These are phyloP conservation scores for Odontesthes bonariensis DNA, from an alignment of 2,113 vertebrate species.

Conservation along the genomic window DNA sequence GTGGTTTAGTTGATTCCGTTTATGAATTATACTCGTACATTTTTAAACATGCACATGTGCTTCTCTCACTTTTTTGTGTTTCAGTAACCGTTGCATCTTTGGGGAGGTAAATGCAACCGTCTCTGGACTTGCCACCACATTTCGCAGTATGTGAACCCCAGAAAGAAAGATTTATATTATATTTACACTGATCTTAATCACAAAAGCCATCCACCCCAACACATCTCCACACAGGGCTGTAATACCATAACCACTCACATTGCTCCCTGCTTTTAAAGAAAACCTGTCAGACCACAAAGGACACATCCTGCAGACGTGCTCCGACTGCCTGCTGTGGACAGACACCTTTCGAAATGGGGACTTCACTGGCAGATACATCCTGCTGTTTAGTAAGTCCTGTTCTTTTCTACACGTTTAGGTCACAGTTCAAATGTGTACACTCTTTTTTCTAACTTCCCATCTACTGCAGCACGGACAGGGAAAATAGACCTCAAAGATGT, in stretches of 20 bases:
- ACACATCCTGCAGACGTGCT: constrained; percentile 71
- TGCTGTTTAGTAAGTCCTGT: constrained; percentile 75
- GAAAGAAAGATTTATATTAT: background rate
- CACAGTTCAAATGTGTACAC: background rate
- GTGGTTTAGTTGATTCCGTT: background rate
- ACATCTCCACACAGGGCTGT: background rate
- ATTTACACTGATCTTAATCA: background rate
- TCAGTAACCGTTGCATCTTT: constrained; percentile 67
- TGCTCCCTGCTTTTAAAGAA: constrained; percentile 46
- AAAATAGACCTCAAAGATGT: constrained; percentile 59
- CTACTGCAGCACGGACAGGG: constrained; percentile 70
- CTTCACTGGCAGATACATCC: constrained; percentile 67
- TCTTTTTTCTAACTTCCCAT: background rate
- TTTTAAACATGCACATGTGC: background rate
- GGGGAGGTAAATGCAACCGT: constrained; percentile 74
- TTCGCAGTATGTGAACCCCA: constrained; percentile 71
- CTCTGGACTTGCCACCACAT: constrained; percentile 61
- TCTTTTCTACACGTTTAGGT: background rate
- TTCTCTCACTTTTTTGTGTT: constrained; percentile 16
- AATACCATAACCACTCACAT: background rate
- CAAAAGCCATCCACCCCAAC: background rate
- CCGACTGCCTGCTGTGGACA: constrained; percentile 77
- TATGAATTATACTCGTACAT: background rate
- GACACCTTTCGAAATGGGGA: constrained; percentile 75
- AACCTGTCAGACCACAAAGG: constrained; percentile 78